Evolutionary conservation across 1,140 invertebrate genomes (phyloP).

Genomic region (Bombus ignitus): DNA sequence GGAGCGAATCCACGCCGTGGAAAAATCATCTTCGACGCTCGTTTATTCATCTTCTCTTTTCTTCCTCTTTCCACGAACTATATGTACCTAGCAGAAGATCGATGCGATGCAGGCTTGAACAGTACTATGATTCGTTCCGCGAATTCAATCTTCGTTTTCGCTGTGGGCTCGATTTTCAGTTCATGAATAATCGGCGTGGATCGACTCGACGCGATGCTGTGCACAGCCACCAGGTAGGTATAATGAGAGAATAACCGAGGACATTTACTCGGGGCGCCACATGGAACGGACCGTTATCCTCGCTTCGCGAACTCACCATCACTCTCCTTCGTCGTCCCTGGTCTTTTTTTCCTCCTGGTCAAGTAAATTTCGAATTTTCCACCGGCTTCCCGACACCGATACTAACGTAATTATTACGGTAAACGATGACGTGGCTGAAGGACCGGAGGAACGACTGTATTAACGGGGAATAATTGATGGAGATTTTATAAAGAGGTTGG

Average conservation of each 20-base stretch:
- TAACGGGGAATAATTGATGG: not conserved
- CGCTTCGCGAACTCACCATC: constrained; percentile 43
- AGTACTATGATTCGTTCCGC: not conserved
- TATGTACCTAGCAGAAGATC: not conserved
- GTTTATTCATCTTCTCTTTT: constrained; percentile 1
- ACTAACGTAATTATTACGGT: constrained; percentile 37
- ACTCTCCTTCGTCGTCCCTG: constrained; percentile 18
- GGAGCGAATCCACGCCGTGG: not conserved
- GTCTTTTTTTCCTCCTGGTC: not conserved
- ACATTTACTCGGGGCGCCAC: constrained; percentile 79
- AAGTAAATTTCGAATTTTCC: constrained; percentile 56
- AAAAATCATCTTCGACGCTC: constrained; percentile 6
- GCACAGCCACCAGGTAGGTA: constrained; percentile 50
- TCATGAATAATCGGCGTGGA: constrained; percentile 53
- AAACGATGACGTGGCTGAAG: constrained; percentile 10
- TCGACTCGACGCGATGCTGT: constrained; percentile 36
- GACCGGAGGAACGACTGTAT: constrained; percentile 1
- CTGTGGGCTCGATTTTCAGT: constrained; percentile 43
- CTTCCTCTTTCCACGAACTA: not conserved
- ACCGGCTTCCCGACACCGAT: constrained; percentile 31
- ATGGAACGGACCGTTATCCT: constrained; percentile 80
- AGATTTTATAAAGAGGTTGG: not conserved
- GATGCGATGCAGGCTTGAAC: not conserved
- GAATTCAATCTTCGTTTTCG: constrained; percentile 10
- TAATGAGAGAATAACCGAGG: constrained; percentile 70